Base-by-base conservation (phyloP, 2,113 vertebrate genomes). In the Saimiri boliviensis region DNA sequence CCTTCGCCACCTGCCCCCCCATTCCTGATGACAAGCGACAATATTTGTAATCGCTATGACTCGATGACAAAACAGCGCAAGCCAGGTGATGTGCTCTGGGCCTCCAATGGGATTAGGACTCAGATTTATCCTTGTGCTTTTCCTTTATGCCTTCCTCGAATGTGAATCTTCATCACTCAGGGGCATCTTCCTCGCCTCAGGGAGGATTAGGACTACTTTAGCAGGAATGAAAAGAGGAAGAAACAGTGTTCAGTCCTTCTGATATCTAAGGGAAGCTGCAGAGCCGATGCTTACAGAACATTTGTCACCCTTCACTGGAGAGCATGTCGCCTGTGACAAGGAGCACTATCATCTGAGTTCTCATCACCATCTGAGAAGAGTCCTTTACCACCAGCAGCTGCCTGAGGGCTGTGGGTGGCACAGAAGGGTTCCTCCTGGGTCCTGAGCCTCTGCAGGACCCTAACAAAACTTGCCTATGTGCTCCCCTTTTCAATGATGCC, bases 381-480 rank as follows among this genome's bases (percentile, higher is more conserved):
- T 27, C 30, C 37, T 54, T 42, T 16, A 23, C 5, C 10, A 30
- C 32, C 32, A 60, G 6, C 42, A 25, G 32, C 73, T 81, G 32
- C 27, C 73, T 81, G 5, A 35, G 56, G 32, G 14, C 32, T 1
- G 0, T 1, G 0, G 1, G 0, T 4, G 13, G 35, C 20, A 45
- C 54, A 13, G 8, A 56, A 47, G 30, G 23, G 52, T 21, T 35
- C 71, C 47, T 2, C 2, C 40, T 3, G 13, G 2, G 23, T 30
- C 37, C 37, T 11, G 37, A 54, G 10, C 25, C 52, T 82, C 17
- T 58, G 25, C 63, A 68, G 6, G 68, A 21, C 30, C 47, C 37
- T 9, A 6, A 32, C 1, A 8, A 80, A 70, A n/a, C 47, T 21
- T 66, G 14, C 12, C 40, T 27, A 2, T 3, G 10, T 1, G 8